Conservation (phyloP, 2,113 vertebrate species). For the Poeciliopsis occidentalis region DNA sequence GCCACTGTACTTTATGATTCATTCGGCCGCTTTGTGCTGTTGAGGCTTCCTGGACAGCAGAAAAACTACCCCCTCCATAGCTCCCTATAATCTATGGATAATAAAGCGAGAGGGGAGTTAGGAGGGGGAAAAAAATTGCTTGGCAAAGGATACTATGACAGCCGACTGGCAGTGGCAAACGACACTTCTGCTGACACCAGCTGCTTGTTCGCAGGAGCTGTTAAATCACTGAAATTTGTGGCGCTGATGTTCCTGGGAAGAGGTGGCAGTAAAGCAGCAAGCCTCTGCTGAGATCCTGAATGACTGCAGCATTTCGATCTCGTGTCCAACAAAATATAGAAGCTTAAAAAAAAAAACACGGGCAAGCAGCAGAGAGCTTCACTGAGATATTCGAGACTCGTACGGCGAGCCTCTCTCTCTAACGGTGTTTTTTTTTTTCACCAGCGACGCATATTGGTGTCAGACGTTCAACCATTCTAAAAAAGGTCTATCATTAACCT, state of each 20-base stretch:
- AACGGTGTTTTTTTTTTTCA: conserved; percentile 72
- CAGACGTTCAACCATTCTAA: conserved; percentile 79
- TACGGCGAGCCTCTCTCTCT: conserved; percentile 61
- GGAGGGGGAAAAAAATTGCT: conserved; percentile 66
- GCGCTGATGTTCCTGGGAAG: conserved; percentile 64
- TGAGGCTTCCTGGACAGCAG: conserved; percentile 66
- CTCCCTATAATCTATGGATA: conserved; percentile 73
- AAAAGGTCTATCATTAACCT: conserved; percentile 85
- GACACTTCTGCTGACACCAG: conserved; percentile 80
- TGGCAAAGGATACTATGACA: conserved; percentile 67
- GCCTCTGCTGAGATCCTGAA: conserved; percentile 27
- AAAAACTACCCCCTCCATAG: conserved; percentile 51
- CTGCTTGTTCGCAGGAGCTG: conserved; percentile 48
- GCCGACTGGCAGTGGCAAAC: conserved; percentile 67
- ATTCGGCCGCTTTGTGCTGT: not conserved
- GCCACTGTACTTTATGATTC: conserved; percentile 49
- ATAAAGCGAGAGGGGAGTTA: conserved; percentile 67
- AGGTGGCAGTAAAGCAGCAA: conserved; percentile 46
- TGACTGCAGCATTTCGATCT: conserved; percentile 20
- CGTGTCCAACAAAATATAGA: conserved; percentile 28
- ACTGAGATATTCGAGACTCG: conserved; percentile 59
- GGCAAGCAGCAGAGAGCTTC: conserved; percentile 25
- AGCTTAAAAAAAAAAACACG: conserved; percentile 3
- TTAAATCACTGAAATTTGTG: conserved; percentile 81
- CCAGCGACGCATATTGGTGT: conserved; percentile 71